A percentile compares a stretch with the other conserved stretches of the same genome.
phyloP scores from a whole-genome alignment of 2,113 vertebrate genomes.

The Chlamydotis undulata region DNA sequence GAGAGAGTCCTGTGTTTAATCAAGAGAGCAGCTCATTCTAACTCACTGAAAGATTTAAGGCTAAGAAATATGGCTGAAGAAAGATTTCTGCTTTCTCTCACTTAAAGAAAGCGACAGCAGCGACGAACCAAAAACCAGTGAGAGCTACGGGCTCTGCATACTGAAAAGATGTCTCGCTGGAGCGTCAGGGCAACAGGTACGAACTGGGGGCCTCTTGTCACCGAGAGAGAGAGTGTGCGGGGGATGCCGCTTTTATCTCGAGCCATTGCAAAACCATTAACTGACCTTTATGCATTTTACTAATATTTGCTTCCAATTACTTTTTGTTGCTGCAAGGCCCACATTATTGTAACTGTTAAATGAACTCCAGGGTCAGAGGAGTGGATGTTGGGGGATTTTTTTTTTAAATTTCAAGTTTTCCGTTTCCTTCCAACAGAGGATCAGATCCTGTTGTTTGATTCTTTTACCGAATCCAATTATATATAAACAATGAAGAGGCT shows the following conservation, averaged over 20 bases:
- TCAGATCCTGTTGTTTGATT: neutral
- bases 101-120: neutral
- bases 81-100: neutral
- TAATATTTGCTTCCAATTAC: neutral
- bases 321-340: neutral
- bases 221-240: rapidly evolving
- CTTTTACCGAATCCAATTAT: neutral
- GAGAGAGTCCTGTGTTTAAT: neutral
- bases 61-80: neutral
- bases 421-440: neutral
- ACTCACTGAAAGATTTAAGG: neutral
- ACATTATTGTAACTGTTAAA: neutral
- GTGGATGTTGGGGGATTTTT: neutral
- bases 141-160: neutral
- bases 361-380: neutral
- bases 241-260: neutral
- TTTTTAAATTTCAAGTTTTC: neutral
- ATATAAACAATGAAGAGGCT: neutral
- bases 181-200: no score
- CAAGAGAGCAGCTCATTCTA: neutral
- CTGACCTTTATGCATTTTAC: neutral
- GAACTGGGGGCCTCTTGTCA: no score
- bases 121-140: neutral
- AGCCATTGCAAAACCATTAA: neutral
- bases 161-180: neutral